A percentile compares a stretch with the other conserved stretches of the same genome.
These are phyloP conservation scores for Amblyjoppa fuscipennis DNA, from an alignment of 2,888 invertebrate genomes.

Conservation along the genomic window DNA sequence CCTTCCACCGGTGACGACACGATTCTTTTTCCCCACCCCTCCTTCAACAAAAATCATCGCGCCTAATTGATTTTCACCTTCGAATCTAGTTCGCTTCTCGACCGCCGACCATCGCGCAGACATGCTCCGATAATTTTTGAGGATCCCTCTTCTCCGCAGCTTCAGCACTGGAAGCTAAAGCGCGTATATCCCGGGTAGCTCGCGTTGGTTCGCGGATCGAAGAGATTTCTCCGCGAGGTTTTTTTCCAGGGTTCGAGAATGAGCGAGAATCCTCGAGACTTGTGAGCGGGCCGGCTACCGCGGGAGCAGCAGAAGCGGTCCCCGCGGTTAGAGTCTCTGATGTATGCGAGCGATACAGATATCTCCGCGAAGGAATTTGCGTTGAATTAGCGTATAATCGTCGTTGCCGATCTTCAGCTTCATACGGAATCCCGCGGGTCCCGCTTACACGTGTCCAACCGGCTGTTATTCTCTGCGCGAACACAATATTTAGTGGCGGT, in stretches of 20 bases:
- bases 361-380: constrained; percentile 84
- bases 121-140: background rate
- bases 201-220: background rate
- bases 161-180: background rate
- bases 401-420: constrained; percentile 82
- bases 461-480: constrained; percentile 83
- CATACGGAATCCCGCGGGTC: constrained; percentile 83
- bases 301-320: constrained; percentile 6
- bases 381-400: constrained; percentile 85
- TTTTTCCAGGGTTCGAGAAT: constrained; percentile 14
- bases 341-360: constrained; percentile 84
- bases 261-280: constrained; percentile 56
- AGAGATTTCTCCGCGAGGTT: background rate
- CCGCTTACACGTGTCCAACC: constrained; percentile 84
- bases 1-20: background rate
- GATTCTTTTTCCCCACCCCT: background rate
- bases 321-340: constrained; percentile 71
- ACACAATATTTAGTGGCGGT: constrained; percentile 84
- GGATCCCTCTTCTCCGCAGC: background rate
- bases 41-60: background rate
- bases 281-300: constrained; percentile 63
- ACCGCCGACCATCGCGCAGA: background rate
- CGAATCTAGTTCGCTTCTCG: background rate
- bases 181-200: background rate
- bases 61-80: background rate